Evolutionary conservation across 1,140 invertebrate genomes (phyloP).

Genomic region (Tetraneura akinire): DNA sequence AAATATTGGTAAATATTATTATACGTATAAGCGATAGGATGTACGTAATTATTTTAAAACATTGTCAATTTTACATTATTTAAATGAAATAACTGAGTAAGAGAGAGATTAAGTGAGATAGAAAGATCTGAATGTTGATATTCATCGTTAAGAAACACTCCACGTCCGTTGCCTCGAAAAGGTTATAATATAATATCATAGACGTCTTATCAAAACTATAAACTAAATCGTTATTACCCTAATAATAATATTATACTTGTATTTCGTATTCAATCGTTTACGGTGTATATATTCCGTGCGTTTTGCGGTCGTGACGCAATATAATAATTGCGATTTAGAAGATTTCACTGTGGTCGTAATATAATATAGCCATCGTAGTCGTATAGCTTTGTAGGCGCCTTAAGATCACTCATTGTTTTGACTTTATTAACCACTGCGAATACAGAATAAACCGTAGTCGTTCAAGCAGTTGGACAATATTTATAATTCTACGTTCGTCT

Average conservation of each 20-base stretch:
- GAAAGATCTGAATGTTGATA: neutral
- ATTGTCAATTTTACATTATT: neutral
- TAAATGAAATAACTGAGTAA: neutral
- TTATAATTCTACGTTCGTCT: too few relatives aligned
- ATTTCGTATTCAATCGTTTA: slow-evolving; percentile 6
- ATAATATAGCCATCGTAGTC: slow-evolving; percentile 4
- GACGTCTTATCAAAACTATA: slow-evolving; percentile 35
- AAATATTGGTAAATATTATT: too few relatives aligned
- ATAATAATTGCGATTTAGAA: neutral
- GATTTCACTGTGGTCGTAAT: neutral
- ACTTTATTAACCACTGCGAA: neutral
- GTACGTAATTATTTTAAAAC: too few relatives aligned
- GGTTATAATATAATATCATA: neutral
- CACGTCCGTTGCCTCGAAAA: neutral
- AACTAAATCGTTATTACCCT: neutral
- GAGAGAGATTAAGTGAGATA: neutral
- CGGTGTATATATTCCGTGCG: neutral
- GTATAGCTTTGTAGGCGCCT: neutral
- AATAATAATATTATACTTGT: neutral
- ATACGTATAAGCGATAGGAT: too few relatives aligned
- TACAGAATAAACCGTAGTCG: too few relatives aligned
- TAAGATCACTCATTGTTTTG: neutral
- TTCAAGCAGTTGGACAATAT: too few relatives aligned
- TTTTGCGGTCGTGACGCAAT: neutral
- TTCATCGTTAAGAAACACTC: slow-evolving; percentile 1